phyloP scores from a whole-genome alignment of 2,113 vertebrate species.

The Callipepla californica region DNA sequence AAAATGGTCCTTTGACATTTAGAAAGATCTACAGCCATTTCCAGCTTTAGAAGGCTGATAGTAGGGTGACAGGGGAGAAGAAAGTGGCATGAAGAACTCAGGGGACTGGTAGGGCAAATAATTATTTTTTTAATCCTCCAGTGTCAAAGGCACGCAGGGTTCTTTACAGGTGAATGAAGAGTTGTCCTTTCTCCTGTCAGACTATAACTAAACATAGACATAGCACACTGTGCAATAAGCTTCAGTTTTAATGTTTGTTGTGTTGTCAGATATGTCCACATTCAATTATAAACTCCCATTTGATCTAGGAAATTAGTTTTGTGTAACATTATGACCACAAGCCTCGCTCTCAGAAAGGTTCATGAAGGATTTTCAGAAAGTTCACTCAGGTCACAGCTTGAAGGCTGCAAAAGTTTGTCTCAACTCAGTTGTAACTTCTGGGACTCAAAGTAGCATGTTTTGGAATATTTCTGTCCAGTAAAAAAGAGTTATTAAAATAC shows the following conservation, averaged over 20 bases:
- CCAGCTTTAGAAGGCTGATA: conserved; percentile 23
- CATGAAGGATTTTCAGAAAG: not conserved
- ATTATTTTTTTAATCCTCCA: not conserved
- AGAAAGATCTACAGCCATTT: conserved; percentile 40
- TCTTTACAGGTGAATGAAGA: not conserved
- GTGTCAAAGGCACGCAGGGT: not conserved
- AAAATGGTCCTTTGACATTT: conserved; percentile 39
- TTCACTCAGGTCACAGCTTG: not conserved
- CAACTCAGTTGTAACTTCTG: not conserved
- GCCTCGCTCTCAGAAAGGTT: not conserved
- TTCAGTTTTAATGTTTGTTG: not conserved
- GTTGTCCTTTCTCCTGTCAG: not conserved
- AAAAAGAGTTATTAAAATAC: not conserved
- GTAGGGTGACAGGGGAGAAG: not conserved
- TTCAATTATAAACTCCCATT: not conserved
- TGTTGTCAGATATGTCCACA: not conserved
- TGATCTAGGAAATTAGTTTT: not conserved
- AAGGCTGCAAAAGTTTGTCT: not conserved
- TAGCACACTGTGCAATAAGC: not conserved
- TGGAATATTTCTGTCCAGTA: not conserved
- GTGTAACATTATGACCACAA: not conserved
- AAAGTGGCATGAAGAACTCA: not conserved
- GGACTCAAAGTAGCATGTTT: not conserved
- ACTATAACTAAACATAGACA: not conserved
- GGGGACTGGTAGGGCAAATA: not conserved